phyloP scores from a whole-genome alignment of 2,113 vertebrate species.

The Cygnus buccinator region DNA sequence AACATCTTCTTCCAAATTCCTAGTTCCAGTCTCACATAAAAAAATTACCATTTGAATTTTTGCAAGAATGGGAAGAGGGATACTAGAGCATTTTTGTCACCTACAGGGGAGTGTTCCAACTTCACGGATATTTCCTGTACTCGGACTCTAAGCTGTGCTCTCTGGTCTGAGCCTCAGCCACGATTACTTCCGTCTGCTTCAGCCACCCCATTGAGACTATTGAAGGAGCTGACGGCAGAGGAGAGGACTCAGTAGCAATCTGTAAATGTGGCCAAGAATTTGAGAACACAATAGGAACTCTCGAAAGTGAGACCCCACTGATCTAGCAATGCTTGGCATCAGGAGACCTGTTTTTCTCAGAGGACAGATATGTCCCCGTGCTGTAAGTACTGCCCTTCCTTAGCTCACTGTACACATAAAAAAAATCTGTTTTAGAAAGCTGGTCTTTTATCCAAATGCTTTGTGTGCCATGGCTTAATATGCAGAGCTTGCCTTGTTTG shows the following conservation, averaged over 20 bases:
- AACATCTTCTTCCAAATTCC: neutral
- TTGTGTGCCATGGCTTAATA: slow-evolving; percentile 5
- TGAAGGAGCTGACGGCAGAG: neutral
- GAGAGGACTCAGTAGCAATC: neutral
- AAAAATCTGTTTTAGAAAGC: neutral
- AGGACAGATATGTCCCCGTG: neutral
- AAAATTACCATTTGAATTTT: neutral
- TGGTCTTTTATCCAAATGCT: neutral
- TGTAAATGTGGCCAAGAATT: neutral
- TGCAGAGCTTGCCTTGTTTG: slow-evolving; percentile 1
- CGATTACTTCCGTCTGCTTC: neutral
- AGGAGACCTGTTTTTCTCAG: neutral
- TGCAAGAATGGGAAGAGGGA: neutral
- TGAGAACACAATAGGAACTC: neutral
- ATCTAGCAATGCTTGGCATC: neutral
- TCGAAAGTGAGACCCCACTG: neutral
- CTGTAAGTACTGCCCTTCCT: neutral
- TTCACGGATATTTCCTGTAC: neutral
- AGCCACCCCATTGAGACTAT: neutral
- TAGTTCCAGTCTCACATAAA: neutral
- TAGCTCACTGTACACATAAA: neutral
- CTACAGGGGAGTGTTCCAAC: neutral
- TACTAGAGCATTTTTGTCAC: neutral
- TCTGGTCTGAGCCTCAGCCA: fast-evolving
- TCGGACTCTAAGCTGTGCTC: neutral